Base-by-base conservation (phyloP, 2,797 vertebrate genomes). In the Simalia tracyae region DNA sequence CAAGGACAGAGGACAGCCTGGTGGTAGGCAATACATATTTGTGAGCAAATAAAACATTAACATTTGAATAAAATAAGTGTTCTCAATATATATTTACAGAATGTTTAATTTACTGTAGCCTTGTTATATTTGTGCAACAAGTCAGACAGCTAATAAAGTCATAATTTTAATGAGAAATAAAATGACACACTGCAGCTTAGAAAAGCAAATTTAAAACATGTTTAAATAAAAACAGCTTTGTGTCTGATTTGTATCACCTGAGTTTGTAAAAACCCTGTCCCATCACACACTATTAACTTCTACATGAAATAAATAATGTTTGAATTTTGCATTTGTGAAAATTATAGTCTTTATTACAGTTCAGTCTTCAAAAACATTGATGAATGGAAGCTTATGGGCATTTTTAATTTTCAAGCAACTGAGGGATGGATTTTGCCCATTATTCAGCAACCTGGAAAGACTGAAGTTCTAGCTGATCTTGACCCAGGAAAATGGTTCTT, bases 131-230 rank as follows among this genome's bases (percentile, higher is more conserved):
- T 92, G 46, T 72, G 72, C 72, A 92, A 88, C 36, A 19, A 87
- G 10, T 63, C 91, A 84, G 66, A 85, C 22, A 91, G 72, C 6
- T 85, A 92, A 90, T 63, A 85, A 0, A 91, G 31, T n/a, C 50
- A 94, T 61, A 84, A 87, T 89, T 28, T 87, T 87, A 92, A 87
- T 0, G 3, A 2, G n/a, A 76, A 88, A 88, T 86, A 91, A 89
- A 86, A 26, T 84, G 84, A 93, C 56, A 91, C 10, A 60, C 36
- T 86, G 84, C 63, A 24, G 46, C 90, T 87, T 72, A 14, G 90
- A 90, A 72, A 86, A 46, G 42, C 22, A 95, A 91, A 68, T 59
- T 88, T 36, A 86, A 86, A 89, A 36, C 54, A 87, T 5, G 61
- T 24, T 84, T 22, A 81, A 19, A 81, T 88, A 90, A 93, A 84